Evolutionary conservation across 2,888 invertebrate species (phyloP), one percentile per base, ranked within the genome.

Genomic region (Thysanoteuthis rhombus): DNA sequence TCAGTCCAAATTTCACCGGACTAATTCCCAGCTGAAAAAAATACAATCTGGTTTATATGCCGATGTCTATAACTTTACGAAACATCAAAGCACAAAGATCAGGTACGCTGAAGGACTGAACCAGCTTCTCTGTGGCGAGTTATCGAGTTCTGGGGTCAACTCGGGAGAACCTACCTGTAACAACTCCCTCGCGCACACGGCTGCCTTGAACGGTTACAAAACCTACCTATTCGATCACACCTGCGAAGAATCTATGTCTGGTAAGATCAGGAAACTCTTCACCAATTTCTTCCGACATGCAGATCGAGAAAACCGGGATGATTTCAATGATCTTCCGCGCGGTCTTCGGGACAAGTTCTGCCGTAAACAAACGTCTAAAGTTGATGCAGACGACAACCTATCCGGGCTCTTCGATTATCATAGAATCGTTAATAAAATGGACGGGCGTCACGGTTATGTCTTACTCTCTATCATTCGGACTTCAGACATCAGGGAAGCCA

Each of bases 161-260:
- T n/a, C n/a, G 16, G 25, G 38, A 58, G 93, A 47, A 16, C 6
- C 16, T 32, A 45, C 22, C 6, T 93, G 93, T 12, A 39, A 39
- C 38, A 45, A 39, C 5, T 93, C 93, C 0, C 47, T 93, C n/a
- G 93, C 93, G 10, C 38, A 52, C n/a, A 58, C 47, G 38, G 93
- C 93, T 3, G 39, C 52, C 25, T 32, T n/a, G 32, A n/a, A 92
- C 36, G 92, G 92, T 8, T 93, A 93, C 52, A 45, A n/a, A 2
- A 58, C 58, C 22, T 93, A 47, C 93, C 52, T 93, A 16, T 93
- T 93, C 28, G 93, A 93, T 47, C 93, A 93, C 47, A 93, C 93
- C n/a, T 93, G 93, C 38, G 58, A 58, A 52, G 58, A 58, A 38
- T 58, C 47, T 1, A 93, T 39, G 19, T 93, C 93, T 38, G 93